phyloP scores from a whole-genome alignment of 2,888 invertebrate genomes.

The Amphimallon solstitiale region DNA sequence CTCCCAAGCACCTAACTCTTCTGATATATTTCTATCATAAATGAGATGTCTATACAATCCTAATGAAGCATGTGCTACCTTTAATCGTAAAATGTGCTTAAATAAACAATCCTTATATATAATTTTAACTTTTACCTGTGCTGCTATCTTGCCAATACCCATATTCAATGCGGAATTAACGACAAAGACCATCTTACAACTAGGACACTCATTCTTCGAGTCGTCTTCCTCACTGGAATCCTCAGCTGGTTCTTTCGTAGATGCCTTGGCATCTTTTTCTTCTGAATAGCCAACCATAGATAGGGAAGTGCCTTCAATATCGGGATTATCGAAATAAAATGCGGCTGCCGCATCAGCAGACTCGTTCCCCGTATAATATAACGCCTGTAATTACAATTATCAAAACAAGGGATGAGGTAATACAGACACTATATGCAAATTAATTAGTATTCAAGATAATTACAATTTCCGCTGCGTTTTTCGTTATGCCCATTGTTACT shows the following conservation, averaged over 20 bases:
- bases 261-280: slow-evolving; percentile 37
- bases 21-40: slow-evolving; percentile 56
- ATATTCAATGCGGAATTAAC: slow-evolving; percentile 70
- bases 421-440: not conserved
- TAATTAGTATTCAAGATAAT: slow-evolving; percentile 28
- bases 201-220: slow-evolving; percentile 54
- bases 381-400: slow-evolving; percentile 58
- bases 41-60: slow-evolving; percentile 66
- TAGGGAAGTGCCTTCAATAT: slow-evolving; percentile 49
- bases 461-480: slow-evolving; percentile 62
- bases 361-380: slow-evolving; percentile 68
- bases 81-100: slow-evolving; percentile 41
- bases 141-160: slow-evolving; percentile 71
- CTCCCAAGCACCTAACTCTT: slow-evolving; percentile 64
- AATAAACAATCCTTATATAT: not conserved
- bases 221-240: slow-evolving; percentile 39
- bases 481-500: slow-evolving; percentile 63
- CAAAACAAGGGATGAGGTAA: slow-evolving; percentile 22
- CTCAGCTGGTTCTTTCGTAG: slow-evolving; percentile 30
- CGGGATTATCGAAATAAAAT: slow-evolving; percentile 66
- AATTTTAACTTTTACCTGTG: slow-evolving; percentile 63
- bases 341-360: slow-evolving; percentile 67
- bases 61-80: slow-evolving; percentile 70
- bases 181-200: slow-evolving; percentile 73
- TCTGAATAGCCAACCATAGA: slow-evolving; percentile 43